Evolutionary conservation across 2,113 vertebrate genomes (phyloP).

Genomic region (Podocnemis expansa): DNA sequence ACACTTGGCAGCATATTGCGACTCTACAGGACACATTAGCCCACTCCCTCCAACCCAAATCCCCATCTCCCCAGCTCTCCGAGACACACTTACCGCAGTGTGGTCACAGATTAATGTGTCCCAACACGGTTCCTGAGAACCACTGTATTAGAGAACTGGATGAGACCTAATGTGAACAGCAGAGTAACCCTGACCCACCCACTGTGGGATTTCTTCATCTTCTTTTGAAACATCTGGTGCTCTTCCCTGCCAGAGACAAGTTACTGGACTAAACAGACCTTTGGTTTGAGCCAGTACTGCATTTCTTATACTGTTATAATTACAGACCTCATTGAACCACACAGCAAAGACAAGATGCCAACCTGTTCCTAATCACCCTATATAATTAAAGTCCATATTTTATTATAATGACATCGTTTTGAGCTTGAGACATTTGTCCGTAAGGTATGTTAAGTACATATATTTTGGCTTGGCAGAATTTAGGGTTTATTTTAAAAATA

Average conservation of each 20-base stretch:
- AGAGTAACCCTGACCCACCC: background rate
- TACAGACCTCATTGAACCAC: constrained; percentile 50
- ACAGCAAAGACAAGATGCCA: constrained; percentile 33
- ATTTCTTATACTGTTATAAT: constrained; percentile 42
- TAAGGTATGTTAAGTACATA: background rate
- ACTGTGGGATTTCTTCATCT: background rate
- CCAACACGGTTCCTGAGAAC: too few relatives aligned
- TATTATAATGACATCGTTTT: background rate
- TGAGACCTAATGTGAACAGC: constrained; percentile 6
- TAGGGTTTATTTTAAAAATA: background rate
- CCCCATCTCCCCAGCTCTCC: too few relatives aligned
- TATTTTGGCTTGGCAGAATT: background rate
- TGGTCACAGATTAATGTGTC: too few relatives aligned
- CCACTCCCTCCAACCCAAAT: too few relatives aligned
- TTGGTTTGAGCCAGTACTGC: constrained; percentile 1
- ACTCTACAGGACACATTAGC: too few relatives aligned
- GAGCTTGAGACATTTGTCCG: background rate
- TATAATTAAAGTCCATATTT: background rate
- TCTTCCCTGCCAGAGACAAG: constrained; percentile 21
- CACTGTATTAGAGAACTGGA: background rate
- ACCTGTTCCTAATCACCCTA: background rate
- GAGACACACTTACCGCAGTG: too few relatives aligned
- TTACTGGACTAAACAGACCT: constrained; percentile 40
- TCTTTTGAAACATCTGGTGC: background rate
- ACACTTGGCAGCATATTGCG: too few relatives aligned